Conservation (phyloP, 1,140 invertebrate species). For the Caenorhabditis latens region DNA sequence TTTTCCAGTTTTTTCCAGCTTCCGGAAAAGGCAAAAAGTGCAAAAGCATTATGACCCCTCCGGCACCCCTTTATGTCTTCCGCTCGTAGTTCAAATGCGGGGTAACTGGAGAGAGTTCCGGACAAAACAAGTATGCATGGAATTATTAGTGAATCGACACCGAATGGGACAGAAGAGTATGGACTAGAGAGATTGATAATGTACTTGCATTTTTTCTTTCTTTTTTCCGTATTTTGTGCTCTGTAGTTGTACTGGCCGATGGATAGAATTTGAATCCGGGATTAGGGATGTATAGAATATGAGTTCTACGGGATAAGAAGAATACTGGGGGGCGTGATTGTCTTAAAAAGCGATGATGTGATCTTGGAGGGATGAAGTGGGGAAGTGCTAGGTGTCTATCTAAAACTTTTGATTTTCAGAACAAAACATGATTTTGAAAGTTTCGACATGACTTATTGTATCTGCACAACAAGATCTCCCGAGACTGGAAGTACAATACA, state of each 20-base stretch:
- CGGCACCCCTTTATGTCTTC: background rate
- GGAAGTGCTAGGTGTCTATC: no score
- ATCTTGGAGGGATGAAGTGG: no score
- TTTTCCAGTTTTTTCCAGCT: background rate
- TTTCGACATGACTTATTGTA: no score
- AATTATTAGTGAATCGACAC: background rate
- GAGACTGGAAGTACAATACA: background rate
- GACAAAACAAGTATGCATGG: slow-evolving; percentile 1
- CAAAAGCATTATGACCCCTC: slow-evolving; percentile 15
- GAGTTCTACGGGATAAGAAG: no score
- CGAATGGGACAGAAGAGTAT: background rate
- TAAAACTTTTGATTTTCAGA: no score
- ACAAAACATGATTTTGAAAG: no score
- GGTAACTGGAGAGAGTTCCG: background rate
- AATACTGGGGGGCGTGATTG: background rate
- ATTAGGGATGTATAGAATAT: background rate
- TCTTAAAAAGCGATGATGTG: no score
- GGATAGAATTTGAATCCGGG: background rate
- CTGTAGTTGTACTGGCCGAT: no score
- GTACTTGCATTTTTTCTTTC: background rate
- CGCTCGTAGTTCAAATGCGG: background rate
- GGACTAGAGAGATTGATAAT: background rate
- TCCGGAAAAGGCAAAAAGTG: slow-evolving; percentile 10
- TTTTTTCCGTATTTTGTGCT: background rate
- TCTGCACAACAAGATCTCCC: no score